Percentiles rank a stretch among this genome's conserved stretches.
Conservation (phyloP, 2,797 vertebrate genomes). For the Melanotaenia parkinsoni region DNA sequence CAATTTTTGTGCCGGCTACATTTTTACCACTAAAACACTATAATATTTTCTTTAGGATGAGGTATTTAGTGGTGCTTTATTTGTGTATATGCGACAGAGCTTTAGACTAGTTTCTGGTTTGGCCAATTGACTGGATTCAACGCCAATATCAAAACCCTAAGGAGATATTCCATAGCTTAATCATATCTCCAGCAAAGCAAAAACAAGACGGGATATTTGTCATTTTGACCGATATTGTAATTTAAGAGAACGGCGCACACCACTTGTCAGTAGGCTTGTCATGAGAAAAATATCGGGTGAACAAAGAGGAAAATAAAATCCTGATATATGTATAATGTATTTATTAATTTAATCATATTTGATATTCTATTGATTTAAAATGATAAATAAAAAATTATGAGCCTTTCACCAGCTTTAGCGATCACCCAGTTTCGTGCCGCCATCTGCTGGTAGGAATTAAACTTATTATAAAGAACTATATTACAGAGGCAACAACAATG, state of each 20-base stretch:
- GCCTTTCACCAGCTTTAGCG: neutral
- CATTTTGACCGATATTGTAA: neutral
- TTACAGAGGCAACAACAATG: no score
- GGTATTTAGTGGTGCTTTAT: neutral
- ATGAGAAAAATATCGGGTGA: neutral
- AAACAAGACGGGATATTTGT: neutral
- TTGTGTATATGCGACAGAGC: neutral
- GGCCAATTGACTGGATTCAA: neutral
- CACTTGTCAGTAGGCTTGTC: no score
- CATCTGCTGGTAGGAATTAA: conserved; percentile 19
- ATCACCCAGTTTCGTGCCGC: neutral
- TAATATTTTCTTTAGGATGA: neutral
- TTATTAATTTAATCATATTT: neutral
- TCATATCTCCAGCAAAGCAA: conserved; percentile 50
- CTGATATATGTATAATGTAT: neutral
- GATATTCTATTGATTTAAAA: neutral
- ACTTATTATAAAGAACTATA: no score
- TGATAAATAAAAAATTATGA: neutral
- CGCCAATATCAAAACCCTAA: no score
- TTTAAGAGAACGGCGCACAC: no score
- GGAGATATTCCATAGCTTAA: neutral
- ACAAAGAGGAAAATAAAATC: neutral
- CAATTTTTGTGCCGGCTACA: neutral
- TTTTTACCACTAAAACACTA: neutral
- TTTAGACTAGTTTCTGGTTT: neutral